These are phyloP conservation scores for Madoqua kirkii DNA, from an alignment of 2,113 vertebrate genomes.

Conservation along the genomic window DNA sequence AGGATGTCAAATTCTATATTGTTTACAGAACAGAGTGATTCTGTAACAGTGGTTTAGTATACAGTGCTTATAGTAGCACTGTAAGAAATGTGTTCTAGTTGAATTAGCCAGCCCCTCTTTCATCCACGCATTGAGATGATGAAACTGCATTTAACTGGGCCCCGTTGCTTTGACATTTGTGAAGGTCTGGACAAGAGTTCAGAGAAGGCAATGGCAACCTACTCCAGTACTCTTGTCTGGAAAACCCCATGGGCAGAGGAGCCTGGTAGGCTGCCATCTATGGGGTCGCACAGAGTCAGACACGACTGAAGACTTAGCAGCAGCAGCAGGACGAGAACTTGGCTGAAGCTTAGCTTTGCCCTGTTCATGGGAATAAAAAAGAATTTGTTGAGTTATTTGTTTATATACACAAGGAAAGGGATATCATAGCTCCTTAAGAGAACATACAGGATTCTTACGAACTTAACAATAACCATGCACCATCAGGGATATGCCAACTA, in stretches of 20 bases:
- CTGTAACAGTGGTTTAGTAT: not conserved
- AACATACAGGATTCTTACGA: not conserved
- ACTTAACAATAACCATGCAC: not conserved
- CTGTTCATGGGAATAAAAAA: not conserved
- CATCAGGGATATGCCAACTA: not conserved
- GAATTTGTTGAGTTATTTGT: not conserved
- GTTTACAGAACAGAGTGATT: slow-evolving; percentile 25
- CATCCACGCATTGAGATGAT: not conserved
- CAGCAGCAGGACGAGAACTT: not conserved
- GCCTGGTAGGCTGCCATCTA: too few relatives aligned
- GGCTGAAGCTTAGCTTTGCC: not conserved
- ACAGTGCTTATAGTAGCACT: not conserved
- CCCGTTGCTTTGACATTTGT: slow-evolving; percentile 7
- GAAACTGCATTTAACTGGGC: slow-evolving; percentile 19
- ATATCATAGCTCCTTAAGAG: not conserved
- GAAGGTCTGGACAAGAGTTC: not conserved
- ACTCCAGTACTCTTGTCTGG: too few relatives aligned
- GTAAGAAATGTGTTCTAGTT: not conserved
- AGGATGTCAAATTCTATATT: not conserved
- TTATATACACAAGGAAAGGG: not conserved
- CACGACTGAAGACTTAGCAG: too few relatives aligned
- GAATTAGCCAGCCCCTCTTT: not conserved
- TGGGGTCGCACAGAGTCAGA: too few relatives aligned
- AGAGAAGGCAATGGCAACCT: too few relatives aligned
- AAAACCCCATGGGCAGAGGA: too few relatives aligned